These are phyloP conservation scores for Corythornis vintsioides DNA, from an alignment of 2,113 vertebrate species.

Conservation along the genomic window DNA sequence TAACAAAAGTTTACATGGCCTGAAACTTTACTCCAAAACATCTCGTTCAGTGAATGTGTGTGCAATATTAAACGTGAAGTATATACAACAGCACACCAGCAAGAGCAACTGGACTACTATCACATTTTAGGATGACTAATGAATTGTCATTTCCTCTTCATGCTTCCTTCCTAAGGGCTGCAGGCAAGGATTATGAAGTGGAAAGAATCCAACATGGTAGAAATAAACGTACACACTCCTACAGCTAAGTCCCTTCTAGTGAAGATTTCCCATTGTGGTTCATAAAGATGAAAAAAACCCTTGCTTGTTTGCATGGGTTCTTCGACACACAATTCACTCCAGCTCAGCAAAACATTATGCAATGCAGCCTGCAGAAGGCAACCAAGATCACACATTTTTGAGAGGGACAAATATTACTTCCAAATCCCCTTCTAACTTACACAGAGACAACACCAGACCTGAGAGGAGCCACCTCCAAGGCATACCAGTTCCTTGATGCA, in stretches of 20 bases:
- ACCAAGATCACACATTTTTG: background rate
- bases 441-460: background rate
- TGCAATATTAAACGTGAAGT: background rate
- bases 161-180: background rate
- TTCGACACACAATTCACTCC: background rate
- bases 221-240: background rate
- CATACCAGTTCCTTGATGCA: background rate
- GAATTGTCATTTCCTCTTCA: background rate
- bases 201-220: background rate
- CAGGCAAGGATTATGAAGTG: background rate
- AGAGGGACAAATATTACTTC: background rate
- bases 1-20: slow-evolving; percentile 1
- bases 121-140: background rate
- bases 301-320: background rate
- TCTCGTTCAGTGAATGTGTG: background rate
- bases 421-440: background rate
- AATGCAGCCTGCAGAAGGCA: background rate
- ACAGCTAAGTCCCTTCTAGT: background rate
- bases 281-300: background rate
- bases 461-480: background rate
- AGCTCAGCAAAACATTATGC: background rate
- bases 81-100: background rate
- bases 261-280: background rate
- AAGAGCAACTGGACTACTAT: background rate
- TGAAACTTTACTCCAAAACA: background rate